phyloP scores from a whole-genome alignment of 2,888 invertebrate species.

The Nephrocerus scutellatus region DNA sequence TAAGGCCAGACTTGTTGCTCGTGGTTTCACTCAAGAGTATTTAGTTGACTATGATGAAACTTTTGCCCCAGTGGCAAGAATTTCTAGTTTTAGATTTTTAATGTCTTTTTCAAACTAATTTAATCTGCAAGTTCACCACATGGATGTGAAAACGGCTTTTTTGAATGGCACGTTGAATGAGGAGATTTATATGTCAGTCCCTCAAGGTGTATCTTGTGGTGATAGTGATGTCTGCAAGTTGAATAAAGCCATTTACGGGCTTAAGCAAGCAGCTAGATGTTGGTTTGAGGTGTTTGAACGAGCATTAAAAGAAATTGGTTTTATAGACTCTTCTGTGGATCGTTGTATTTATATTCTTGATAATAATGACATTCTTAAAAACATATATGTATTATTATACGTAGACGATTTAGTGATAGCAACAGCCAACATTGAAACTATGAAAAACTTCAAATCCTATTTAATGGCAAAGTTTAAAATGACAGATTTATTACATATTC shows the following conservation, averaged over 20 bases:
- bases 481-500: too few relatives aligned
- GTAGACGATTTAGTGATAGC: constrained; percentile 14
- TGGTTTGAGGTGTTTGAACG: constrained; percentile 15
- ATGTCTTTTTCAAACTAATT: constrained; percentile 19
- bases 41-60: constrained; percentile 18
- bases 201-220: constrained; percentile 12
- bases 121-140: constrained; percentile 20
- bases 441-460: too few relatives aligned
- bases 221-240: constrained; percentile 15
- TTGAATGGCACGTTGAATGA: constrained; percentile 20
- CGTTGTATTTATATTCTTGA: constrained; percentile 2
- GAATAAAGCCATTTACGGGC: too few relatives aligned
- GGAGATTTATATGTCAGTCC: constrained; percentile 20
- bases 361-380: constrained; percentile 9
- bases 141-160: constrained; percentile 21
- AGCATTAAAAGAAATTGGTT: constrained; percentile 15
- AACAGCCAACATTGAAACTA: too few relatives aligned
- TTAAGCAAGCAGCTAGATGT: constrained; percentile 18
- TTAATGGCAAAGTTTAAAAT: too few relatives aligned
- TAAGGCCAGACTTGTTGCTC: too few relatives aligned
- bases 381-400: constrained; percentile 15
- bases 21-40: constrained; percentile 16
- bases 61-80: constrained; percentile 20
- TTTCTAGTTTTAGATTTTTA: constrained; percentile 18
- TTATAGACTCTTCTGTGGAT: not conserved